Percentiles rank a stretch among this genome's conserved stretches.
These are phyloP conservation scores for Eumerus sabulonum DNA, from an alignment of 2,888 invertebrate species.

Conservation along the genomic window DNA sequence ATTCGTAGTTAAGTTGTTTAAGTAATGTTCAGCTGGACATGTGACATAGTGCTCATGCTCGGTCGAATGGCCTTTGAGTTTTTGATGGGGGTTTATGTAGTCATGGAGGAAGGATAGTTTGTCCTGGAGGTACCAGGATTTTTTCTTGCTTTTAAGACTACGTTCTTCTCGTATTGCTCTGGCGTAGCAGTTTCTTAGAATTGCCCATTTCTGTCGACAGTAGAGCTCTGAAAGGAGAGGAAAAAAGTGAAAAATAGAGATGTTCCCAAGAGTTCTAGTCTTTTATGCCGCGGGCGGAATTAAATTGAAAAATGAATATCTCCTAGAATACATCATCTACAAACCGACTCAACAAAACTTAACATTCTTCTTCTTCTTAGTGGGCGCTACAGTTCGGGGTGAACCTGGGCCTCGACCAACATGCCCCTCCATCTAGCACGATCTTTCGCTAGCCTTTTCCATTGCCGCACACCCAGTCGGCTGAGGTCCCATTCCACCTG, in stretches of 20 bases:
- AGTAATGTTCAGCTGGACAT: neutral
- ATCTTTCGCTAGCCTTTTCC: no score
- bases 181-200: slow-evolving; percentile 43
- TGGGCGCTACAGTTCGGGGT: no score
- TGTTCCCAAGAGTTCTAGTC: no score
- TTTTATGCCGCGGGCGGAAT: no score
- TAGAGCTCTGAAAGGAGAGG: slow-evolving; percentile 22
- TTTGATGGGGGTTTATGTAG: slow-evolving; percentile 12
- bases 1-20: neutral
- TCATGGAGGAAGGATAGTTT: slow-evolving; percentile 23
- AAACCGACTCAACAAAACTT: no score
- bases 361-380: no score
- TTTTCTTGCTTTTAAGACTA: neutral
- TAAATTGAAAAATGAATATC: no score
- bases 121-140: slow-evolving; percentile 35
- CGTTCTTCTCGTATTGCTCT: slow-evolving; percentile 32
- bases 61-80: neutral
- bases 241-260: neutral
- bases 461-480: no score
- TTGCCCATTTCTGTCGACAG: slow-evolving; percentile 31
- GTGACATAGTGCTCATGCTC: neutral
- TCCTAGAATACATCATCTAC: no score
- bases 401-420: no score
- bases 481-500: no score
- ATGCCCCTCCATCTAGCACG: no score